Percentiles rank a stretch among this genome's conserved stretches.
These are phyloP conservation scores for Temnothorax unifasciatus DNA, from an alignment of 2,888 invertebrate genomes.

Conservation along the genomic window DNA sequence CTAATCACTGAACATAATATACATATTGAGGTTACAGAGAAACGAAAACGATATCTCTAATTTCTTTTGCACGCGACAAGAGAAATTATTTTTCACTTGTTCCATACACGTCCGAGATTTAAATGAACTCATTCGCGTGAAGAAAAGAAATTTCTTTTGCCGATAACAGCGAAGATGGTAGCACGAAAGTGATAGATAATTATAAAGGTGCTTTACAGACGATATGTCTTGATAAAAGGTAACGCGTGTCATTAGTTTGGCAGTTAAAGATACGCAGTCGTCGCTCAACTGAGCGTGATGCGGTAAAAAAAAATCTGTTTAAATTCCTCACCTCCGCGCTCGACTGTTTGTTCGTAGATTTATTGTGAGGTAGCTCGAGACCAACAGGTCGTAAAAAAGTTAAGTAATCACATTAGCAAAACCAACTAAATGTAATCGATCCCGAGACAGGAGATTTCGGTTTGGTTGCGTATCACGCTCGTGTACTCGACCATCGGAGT, in stretches of 20 bases:
- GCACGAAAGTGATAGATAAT: not conserved
- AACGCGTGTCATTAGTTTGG: slow-evolving; percentile 28
- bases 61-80: not conserved
- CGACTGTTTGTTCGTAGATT: slow-evolving; percentile 23
- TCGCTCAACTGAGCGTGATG: not conserved
- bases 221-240: slow-evolving; percentile 24
- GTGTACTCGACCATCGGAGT: not conserved
- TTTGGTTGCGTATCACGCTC: not conserved
- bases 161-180: not conserved
- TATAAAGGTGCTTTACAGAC: not conserved
- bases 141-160: not conserved
- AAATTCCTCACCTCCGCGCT: not conserved
- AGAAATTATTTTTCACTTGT: not conserved
- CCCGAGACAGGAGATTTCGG: not conserved
- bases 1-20: not conserved
- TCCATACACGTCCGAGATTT: not conserved
- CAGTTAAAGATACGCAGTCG: slow-evolving; percentile 23
- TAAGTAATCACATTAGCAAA: slow-evolving; percentile 1
- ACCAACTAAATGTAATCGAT: not conserved
- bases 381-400: slow-evolving; percentile 23
- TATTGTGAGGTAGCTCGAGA: slow-evolving; percentile 37
- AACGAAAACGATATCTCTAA: not conserved
- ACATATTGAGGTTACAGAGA: slow-evolving; percentile 15
- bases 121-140: not conserved
- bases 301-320: not conserved